A percentile compares a stretch with the other conserved stretches of the same genome.
Evolutionary conservation across 2,797 vertebrate species (phyloP).

Genomic region (Spondyliosoma cantharus): DNA sequence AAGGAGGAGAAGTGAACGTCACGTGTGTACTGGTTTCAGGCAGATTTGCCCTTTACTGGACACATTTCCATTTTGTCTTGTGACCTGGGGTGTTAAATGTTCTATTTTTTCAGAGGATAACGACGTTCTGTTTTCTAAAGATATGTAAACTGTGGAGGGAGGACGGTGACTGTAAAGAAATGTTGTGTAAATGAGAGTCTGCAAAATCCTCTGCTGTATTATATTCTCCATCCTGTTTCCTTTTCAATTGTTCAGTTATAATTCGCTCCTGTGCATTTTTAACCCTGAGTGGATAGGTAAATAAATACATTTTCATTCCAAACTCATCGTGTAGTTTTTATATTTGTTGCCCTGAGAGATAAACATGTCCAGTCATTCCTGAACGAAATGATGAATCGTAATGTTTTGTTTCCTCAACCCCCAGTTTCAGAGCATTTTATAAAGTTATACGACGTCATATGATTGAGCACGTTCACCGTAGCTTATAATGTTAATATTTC

Average conservation of each 20-base stretch:
- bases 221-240: not conserved
- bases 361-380: not conserved
- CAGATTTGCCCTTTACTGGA: not conserved
- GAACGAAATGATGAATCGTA: not conserved
- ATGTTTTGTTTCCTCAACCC: not conserved
- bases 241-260: not conserved
- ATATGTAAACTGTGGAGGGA: not conserved
- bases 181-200: conserved; percentile 7
- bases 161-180: conserved; percentile 30
- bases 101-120: not conserved
- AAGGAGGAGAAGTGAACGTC: conserved; percentile 84
- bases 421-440: not conserved
- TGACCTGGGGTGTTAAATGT: not conserved
- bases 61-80: conserved; percentile 4
- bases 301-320: conserved; percentile 44
- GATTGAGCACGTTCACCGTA: not conserved
- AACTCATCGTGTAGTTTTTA: not conserved
- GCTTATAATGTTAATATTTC: not conserved
- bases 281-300: conserved; percentile 11
- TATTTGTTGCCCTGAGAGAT: not conserved
- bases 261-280: conserved; percentile 36
- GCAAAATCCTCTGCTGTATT: not conserved
- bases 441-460: not conserved
- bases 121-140: not conserved
- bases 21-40: not conserved